These are phyloP conservation scores for Poliocrania exsul DNA, from an alignment of 2,797 vertebrate species.

Conservation along the genomic window DNA sequence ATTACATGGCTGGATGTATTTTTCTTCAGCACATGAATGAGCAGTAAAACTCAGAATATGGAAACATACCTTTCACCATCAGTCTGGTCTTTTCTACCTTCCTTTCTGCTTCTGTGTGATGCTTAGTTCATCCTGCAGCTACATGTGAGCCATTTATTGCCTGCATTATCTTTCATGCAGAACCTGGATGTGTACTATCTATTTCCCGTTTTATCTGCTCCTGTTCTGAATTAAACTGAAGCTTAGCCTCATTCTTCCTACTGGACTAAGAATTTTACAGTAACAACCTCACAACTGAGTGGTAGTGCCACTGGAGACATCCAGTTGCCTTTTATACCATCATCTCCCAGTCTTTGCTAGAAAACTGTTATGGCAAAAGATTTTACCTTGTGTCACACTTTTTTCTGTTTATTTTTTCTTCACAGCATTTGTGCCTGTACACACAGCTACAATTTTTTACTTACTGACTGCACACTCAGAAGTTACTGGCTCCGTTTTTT, in stretches of 20 bases:
- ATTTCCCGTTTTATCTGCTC: neutral
- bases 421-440: neutral
- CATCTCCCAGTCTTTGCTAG: neutral
- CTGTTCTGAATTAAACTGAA: neutral
- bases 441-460: neutral
- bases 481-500: neutral
- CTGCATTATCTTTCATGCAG: neutral
- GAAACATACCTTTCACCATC: neutral
- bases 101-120: neutral
- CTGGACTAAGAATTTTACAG: neutral
- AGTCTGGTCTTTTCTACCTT: neutral
- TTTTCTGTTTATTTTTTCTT: neutral
- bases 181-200: neutral
- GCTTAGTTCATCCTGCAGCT: neutral
- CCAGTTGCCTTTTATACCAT: neutral
- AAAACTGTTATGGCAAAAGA: neutral
- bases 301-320: neutral
- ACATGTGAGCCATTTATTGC: neutral
- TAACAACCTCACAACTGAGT: neutral
- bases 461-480: neutral
- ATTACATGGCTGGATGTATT: neutral
- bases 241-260: neutral
- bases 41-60: neutral
- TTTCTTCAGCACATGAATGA: neutral
- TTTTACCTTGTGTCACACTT: neutral